These are phyloP conservation scores for Thereva nobilitata DNA, from an alignment of 2,888 invertebrate species.

Conservation along the genomic window DNA sequence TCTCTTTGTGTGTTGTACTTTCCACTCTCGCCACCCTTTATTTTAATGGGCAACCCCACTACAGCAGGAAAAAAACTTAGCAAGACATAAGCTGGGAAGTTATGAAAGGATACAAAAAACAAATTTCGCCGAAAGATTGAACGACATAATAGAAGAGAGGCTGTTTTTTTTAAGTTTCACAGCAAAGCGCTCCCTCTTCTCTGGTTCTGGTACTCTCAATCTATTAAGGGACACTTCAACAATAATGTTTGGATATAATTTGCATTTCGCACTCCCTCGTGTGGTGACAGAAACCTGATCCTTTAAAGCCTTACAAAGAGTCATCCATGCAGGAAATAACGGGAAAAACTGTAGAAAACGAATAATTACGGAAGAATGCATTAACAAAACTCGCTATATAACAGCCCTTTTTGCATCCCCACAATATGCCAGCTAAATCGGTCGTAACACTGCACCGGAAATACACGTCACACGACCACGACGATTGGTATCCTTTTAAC, in stretches of 20 bases:
- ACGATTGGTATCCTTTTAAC: too few species aligned
- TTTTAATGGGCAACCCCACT: constrained; percentile 20
- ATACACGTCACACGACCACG: too few species aligned
- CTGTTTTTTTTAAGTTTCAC: neutral
- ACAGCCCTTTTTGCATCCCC: too few species aligned
- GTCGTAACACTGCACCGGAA: too few species aligned
- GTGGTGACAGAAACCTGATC: constrained; percentile 2
- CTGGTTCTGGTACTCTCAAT: neutral
- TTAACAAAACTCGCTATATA: constrained; percentile 1
- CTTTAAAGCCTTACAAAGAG: neutral
- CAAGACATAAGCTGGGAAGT: constrained; percentile 1
- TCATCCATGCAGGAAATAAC: neutral
- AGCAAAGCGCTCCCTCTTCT: neutral
- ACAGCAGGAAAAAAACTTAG: neutral
- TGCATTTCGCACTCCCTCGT: constrained; percentile 10
- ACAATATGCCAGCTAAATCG: too few species aligned
- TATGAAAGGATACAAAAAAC: too few species aligned
- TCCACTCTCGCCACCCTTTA: constrained; percentile 6
- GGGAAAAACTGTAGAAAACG: neutral
- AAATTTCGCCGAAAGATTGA: too few species aligned
- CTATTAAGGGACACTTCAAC: constrained; percentile 6
- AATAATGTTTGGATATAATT: constrained; percentile 28
- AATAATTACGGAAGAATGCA: constrained; percentile 18
- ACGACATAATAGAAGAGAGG: constrained; percentile 8
- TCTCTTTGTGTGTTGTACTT: neutral